Percentiles rank a stretch among this genome's conserved stretches.
phyloP scores from a whole-genome alignment of 2,888 invertebrate genomes.

The Harmothoe impar region DNA sequence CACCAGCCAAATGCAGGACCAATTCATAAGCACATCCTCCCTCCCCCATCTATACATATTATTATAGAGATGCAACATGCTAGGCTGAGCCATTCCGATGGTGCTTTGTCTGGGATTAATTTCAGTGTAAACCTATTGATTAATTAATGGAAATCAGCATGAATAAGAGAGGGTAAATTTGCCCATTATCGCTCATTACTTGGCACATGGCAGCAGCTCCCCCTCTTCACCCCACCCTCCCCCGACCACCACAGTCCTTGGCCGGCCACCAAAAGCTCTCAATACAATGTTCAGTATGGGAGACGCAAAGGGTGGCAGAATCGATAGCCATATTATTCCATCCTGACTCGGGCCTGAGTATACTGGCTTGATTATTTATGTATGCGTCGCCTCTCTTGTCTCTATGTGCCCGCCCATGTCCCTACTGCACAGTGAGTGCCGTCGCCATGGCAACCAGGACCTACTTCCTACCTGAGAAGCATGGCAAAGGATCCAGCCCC shows the following conservation, averaged over 20 bases:
- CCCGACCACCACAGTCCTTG: neutral
- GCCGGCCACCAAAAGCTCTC: neutral
- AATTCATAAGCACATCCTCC: no score
- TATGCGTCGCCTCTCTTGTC: slow-evolving; percentile 45
- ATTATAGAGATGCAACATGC: neutral
- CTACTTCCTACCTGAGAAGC: slow-evolving; percentile 52
- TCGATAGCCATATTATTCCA: slow-evolving; percentile 34
- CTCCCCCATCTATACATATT: no score
- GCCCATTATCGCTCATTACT: slow-evolving; percentile 24
- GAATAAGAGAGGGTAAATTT: slow-evolving; percentile 4
- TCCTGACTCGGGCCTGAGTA: neutral
- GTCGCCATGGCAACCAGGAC: slow-evolving; percentile 42
- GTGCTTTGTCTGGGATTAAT: slow-evolving; percentile 6
- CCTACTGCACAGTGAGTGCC: slow-evolving; percentile 29
- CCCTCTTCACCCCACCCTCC: neutral
- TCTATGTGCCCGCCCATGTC: slow-evolving; percentile 51
- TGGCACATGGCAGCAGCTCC: neutral
- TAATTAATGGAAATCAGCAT: slow-evolving; percentile 29
- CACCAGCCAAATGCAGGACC: no score
- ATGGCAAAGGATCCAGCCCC: slow-evolving; percentile 32
- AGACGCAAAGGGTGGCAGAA: neutral
- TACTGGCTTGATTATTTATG: slow-evolving; percentile 37
- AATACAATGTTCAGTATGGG: neutral
- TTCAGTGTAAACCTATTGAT: slow-evolving; percentile 7
- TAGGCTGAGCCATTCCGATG: neutral